These are phyloP conservation scores for Lepus timidus DNA, from an alignment of 2,113 vertebrate species.

Conservation along the genomic window DNA sequence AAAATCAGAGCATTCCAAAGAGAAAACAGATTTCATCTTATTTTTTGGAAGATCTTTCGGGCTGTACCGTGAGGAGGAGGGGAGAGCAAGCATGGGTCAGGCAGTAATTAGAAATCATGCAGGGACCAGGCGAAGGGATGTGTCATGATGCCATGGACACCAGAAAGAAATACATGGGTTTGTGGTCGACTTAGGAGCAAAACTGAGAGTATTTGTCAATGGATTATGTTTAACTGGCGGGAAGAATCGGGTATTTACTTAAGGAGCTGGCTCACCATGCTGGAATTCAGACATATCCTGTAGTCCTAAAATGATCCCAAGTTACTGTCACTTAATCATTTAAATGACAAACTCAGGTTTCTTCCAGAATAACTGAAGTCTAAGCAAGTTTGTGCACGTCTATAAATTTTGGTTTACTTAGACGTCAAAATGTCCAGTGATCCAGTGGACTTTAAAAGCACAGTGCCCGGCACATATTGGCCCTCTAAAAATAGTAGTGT, in stretches of 20 bases:
- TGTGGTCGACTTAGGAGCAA: not conserved
- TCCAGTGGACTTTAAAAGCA: not conserved
- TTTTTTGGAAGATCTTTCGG: slow-evolving; percentile 9
- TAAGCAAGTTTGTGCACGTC: not conserved
- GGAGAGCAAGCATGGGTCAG: not conserved
- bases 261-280: not conserved
- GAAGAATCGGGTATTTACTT: slow-evolving; percentile 34
- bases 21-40: not conserved
- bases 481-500: not conserved
- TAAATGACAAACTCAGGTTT: not conserved
- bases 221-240: not conserved
- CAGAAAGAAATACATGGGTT: not conserved
- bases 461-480: not conserved
- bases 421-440: not conserved
- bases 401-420: not conserved
- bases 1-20: slow-evolving; percentile 22
- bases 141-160: not conserved
- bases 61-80: not conserved
- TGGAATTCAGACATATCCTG: not conserved
- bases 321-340: not conserved
- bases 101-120: not conserved
- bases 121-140: not conserved
- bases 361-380: not conserved
- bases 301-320: not conserved
- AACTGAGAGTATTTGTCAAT: not conserved